Evolutionary conservation across 2,113 vertebrate genomes (phyloP).

Genomic region (Polyodon spathula): DNA sequence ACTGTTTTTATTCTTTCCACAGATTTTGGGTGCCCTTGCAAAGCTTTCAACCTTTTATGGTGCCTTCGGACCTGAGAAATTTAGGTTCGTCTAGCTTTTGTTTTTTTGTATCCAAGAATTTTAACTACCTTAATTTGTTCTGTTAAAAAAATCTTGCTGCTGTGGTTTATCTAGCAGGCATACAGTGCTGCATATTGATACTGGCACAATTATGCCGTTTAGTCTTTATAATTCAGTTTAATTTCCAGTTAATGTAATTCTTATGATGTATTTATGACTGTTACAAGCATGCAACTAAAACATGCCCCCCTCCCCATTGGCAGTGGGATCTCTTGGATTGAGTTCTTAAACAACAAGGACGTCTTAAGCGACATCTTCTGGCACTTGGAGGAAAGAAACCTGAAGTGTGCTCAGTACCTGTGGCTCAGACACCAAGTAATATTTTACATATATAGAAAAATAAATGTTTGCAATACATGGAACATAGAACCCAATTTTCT

Average conservation of each 20-base stretch:
- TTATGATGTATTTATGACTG: no score
- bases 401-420: constrained; percentile 76
- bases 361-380: constrained; percentile 61
- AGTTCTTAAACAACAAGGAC: constrained; percentile 79
- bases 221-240: not conserved
- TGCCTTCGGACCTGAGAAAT: constrained; percentile 72
- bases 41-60: constrained; percentile 84
- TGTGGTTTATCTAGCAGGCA: not conserved
- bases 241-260: no score
- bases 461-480: no score
- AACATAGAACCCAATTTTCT: no score
- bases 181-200: not conserved
- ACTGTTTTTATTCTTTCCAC: constrained; percentile 38
- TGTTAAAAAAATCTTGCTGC: not conserved
- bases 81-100: constrained; percentile 62
- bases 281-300: no score
- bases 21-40: constrained; percentile 74
- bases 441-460: no score
- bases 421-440: constrained; percentile 92
- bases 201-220: not conserved
- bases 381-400: constrained; percentile 68
- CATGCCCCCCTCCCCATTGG: not conserved
- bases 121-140: not conserved
- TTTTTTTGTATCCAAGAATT: not conserved
- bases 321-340: constrained; percentile 82